These are phyloP conservation scores for Alouatta palliata DNA, from an alignment of 2,113 vertebrate genomes.

Conservation along the genomic window DNA sequence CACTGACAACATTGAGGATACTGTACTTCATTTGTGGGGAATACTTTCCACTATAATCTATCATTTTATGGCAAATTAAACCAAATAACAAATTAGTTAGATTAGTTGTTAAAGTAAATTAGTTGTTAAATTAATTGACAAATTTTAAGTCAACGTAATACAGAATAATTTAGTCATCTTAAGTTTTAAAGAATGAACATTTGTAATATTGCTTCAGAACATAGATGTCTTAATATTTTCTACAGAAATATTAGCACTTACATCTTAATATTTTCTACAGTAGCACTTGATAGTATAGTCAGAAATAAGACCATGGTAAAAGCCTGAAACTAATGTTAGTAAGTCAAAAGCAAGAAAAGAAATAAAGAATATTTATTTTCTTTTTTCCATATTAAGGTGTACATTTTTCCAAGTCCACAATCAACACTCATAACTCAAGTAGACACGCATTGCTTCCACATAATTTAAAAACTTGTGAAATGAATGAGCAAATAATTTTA, in stretches of 20 bases:
- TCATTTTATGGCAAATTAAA: not conserved
- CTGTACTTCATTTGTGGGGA: not conserved
- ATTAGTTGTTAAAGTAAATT: not conserved
- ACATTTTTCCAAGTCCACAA: not conserved
- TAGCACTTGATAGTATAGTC: not conserved
- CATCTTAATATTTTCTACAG: not conserved
- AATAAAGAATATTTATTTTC: not conserved
- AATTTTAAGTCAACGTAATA: not conserved
- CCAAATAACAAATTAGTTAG: not conserved
- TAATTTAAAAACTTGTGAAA: not conserved
- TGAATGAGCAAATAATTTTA: conserved; percentile 14
- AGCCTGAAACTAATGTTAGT: not conserved
- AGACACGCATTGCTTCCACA: not conserved
- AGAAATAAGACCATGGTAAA: not conserved
- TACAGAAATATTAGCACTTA: not conserved
- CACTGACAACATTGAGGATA: not conserved
- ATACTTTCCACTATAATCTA: not conserved
- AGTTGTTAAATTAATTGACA: not conserved
- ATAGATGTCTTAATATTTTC: not conserved
- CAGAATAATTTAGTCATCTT: not conserved
- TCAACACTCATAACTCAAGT: not conserved
- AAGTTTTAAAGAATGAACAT: not conserved
- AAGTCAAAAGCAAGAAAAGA: not conserved
- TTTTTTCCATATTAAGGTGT: not conserved
- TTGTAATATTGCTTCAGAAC: not conserved